Evolutionary conservation across 2,113 vertebrate genomes (phyloP), one percentile per base, ranked within the genome.

Genomic region (Fukomys damarensis): DNA sequence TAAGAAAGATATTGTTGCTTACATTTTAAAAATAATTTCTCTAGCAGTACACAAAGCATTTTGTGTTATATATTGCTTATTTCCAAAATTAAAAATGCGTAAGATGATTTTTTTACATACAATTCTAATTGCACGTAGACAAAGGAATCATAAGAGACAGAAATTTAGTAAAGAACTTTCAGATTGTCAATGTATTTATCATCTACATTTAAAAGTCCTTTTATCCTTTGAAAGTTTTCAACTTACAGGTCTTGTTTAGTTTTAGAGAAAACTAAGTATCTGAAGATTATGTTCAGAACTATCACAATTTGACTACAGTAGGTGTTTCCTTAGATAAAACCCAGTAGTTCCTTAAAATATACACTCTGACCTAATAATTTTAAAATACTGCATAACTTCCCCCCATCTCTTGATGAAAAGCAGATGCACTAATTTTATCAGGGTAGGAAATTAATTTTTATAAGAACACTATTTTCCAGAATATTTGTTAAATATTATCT

Each of bases 201-300:
- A 66, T 54, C 41, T 84, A 70, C 58, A 72, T 63, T 84, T 70
- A 63, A 59, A 86, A 90, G 32, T 59, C 54, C 32, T 74, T 92
- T 49, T 61, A 63, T n/a, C n/a, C 30, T 86, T 80, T 70, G 26
- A 86, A 91, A 66, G 65, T 91, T 87, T 76, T 86, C 46, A 86
- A 91, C 17, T 68, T 65, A 74, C n/a, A 16, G 20, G n/a, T 79
- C 41, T 54, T 96, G 41, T 82, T 91, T 68, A 46, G 26, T 80
- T 92, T 89, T 83, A 46, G 13, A 92, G 52, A 84, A 94, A 94
- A 79, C 52, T 52, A 93, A 89, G 86, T 52, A 14, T 89, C 43
- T 89, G 54, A 89, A 89, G 66, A 89, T 58, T 26, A 58, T n/a
- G 46, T 35, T 79, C 22, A 84, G 35, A 83, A 79, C 52, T 28